Conservation (phyloP, 2,888 invertebrate genomes). For the Buathra laborator region DNA sequence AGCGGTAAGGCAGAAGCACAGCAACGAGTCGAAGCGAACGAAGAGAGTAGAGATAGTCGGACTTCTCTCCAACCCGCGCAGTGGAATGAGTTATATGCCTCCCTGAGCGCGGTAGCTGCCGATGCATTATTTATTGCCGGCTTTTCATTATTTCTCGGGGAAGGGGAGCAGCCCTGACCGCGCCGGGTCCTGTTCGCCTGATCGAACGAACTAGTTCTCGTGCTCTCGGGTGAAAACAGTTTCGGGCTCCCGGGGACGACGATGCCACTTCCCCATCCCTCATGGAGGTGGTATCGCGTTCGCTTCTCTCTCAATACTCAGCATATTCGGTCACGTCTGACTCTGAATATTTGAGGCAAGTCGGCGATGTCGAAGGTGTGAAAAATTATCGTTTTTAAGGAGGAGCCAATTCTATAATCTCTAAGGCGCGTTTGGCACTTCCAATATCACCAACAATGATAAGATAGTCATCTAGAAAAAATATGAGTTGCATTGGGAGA, state of each 20-base stretch:
- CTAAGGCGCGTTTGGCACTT: neutral
- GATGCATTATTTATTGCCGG: slow-evolving; percentile 84
- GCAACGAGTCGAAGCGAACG: slow-evolving; percentile 53
- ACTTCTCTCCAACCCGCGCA: slow-evolving; percentile 69
- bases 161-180: slow-evolving; percentile 36
- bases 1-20: slow-evolving; percentile 61
- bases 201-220: slow-evolving; percentile 60
- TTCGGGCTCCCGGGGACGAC: slow-evolving; percentile 55
- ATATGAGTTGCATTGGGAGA: neutral
- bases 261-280: slow-evolving; percentile 25
- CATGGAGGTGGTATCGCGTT: neutral
- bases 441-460: too few species aligned
- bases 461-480: neutral
- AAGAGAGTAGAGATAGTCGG: slow-evolving; percentile 43
- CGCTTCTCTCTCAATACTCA: neutral
- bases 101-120: slow-evolving; percentile 82
- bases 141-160: slow-evolving; percentile 83
- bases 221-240: slow-evolving; percentile 48
- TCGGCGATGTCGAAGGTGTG: too few species aligned
- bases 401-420: neutral
- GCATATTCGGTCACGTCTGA: neutral
- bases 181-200: slow-evolving; percentile 27
- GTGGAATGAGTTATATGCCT: slow-evolving; percentile 83
- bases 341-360: neutral
- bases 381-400: neutral